phyloP scores from a whole-genome alignment of 2,797 vertebrate species.

The Phaenicophaeus curvirostris region DNA sequence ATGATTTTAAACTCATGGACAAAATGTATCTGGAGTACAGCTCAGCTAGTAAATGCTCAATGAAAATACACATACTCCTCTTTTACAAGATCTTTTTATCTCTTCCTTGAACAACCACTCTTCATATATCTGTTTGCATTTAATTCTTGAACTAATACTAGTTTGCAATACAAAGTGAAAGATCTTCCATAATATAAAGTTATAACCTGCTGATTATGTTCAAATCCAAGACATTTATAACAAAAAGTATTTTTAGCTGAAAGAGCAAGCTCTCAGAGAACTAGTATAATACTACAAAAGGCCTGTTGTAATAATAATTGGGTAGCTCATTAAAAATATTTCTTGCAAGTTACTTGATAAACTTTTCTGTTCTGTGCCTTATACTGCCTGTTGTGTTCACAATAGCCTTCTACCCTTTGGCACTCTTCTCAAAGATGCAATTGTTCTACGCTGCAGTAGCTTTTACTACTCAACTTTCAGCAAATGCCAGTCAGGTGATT shows the following conservation, averaged over 20 bases:
- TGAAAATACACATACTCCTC: background rate
- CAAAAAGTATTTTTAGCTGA: background rate
- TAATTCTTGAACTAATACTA: background rate
- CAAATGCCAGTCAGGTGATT: background rate
- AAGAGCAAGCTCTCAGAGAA: slow-evolving; percentile 6
- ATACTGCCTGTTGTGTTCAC: background rate
- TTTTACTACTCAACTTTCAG: background rate
- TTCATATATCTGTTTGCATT: background rate
- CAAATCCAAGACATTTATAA: background rate
- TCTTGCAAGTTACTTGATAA: background rate
- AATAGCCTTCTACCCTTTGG: background rate
- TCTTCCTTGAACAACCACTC: background rate
- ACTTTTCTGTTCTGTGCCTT: background rate
- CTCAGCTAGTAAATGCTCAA: background rate
- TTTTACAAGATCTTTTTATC: background rate
- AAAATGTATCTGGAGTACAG: background rate
- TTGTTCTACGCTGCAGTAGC: background rate
- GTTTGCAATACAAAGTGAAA: background rate
- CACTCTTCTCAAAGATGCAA: background rate
- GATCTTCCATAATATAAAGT: background rate
- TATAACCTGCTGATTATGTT: background rate
- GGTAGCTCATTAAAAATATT: slow-evolving; percentile 12
- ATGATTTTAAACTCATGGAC: background rate
- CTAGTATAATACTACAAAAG: background rate
- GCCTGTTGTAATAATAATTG: background rate